phyloP scores from a whole-genome alignment of 2,797 vertebrate species.

The Gorsachius magnificus region DNA sequence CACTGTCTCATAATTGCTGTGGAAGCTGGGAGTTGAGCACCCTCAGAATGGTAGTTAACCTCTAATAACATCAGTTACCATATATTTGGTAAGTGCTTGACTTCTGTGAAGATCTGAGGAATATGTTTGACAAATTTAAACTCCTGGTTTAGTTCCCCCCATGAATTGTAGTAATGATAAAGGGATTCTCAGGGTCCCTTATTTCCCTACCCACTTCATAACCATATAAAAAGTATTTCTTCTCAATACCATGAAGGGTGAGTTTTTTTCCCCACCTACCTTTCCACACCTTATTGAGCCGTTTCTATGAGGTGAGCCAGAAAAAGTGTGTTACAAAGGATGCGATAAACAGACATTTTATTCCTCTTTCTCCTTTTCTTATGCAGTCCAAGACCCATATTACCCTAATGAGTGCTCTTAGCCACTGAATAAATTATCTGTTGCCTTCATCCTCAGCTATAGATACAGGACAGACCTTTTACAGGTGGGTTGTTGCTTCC shows the following conservation, averaged over 20 bases:
- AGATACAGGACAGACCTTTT: not conserved
- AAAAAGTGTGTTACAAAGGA: not conserved
- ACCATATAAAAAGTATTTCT: not conserved
- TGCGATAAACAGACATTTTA: not conserved
- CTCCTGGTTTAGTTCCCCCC: not conserved
- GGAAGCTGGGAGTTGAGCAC: not conserved
- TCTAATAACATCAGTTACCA: not conserved
- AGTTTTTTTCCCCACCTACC: accelerated
- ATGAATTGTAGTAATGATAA: not conserved
- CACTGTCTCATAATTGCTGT: not conserved
- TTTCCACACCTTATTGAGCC: not conserved
- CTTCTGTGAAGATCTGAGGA: not conserved
- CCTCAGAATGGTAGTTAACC: not conserved
- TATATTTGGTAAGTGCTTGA: not conserved
- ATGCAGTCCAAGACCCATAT: not conserved
- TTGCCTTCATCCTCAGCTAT: not conserved
- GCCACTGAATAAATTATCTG: not conserved
- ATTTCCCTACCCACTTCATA: not conserved
- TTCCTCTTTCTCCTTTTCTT: not conserved
- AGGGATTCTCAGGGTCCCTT: not conserved
- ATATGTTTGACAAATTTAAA: not conserved
- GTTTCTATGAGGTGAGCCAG: not conserved
- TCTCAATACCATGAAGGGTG: not conserved
- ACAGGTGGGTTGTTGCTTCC: not conserved
- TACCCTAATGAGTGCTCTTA: not conserved